A percentile compares a stretch with the other conserved stretches of the same genome.
phyloP scores from a whole-genome alignment of 2,888 invertebrate genomes.

The Brachyptera putata region DNA sequence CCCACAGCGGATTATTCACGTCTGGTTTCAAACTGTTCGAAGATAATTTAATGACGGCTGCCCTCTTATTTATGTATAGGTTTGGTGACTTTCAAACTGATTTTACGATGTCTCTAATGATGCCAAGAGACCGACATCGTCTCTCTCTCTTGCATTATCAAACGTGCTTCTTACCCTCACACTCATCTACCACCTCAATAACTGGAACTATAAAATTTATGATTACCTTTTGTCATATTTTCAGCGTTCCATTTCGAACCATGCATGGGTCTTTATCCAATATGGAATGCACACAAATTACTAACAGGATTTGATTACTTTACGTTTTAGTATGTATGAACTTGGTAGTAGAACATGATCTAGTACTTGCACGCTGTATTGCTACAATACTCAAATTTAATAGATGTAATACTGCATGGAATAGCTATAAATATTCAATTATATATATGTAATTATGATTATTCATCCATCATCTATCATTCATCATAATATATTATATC shows the following conservation, averaged over 20 bases:
- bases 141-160: slow-evolving; percentile 23
- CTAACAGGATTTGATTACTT: too few species aligned
- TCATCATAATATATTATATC: too few species aligned
- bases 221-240: slow-evolving; percentile 19
- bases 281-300: neutral
- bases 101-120: slow-evolving; percentile 26
- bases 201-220: slow-evolving; percentile 16
- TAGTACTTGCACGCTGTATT: too few species aligned
- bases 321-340: too few species aligned
- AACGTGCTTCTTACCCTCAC: slow-evolving; percentile 18
- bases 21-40: slow-evolving; percentile 7
- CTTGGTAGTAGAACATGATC: too few species aligned
- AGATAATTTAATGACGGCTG: slow-evolving; percentile 18
- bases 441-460: too few species aligned
- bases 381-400: too few species aligned
- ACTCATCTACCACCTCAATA: slow-evolving; percentile 19
- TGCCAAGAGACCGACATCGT: slow-evolving; percentile 16
- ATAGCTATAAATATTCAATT: too few species aligned
- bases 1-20: slow-evolving; percentile 6
- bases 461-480: too few species aligned
- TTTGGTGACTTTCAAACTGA: slow-evolving; percentile 20
- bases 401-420: too few species aligned
- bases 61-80: slow-evolving; percentile 22
- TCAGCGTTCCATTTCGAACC: too few species aligned
- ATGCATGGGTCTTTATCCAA: neutral